These are phyloP conservation scores for Cabera pusaria DNA, from an alignment of 2,888 invertebrate genomes.

Conservation along the genomic window DNA sequence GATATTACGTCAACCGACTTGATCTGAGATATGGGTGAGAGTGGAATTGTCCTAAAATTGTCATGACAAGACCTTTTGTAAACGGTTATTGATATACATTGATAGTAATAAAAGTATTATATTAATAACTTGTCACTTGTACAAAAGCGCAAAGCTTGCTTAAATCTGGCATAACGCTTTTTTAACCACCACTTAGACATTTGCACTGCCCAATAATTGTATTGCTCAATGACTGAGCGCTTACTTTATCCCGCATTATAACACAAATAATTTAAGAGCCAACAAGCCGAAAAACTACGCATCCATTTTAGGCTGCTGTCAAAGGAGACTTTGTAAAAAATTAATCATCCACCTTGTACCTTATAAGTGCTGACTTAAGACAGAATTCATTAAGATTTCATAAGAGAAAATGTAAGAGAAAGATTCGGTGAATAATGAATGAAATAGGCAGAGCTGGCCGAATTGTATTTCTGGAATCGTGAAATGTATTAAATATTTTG, in stretches of 20 bases:
- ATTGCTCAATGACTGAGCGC: too few relatives aligned
- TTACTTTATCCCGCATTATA: neutral
- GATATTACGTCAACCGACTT: slow-evolving; percentile 24
- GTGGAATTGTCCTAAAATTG: too few relatives aligned
- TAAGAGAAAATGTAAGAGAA: slow-evolving; percentile 67
- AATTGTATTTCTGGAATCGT: neutral
- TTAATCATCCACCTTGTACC: slow-evolving; percentile 37
- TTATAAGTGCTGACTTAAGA: slow-evolving; percentile 52
- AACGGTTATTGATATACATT: too few relatives aligned
- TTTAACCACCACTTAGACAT: too few relatives aligned
- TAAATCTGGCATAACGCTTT: too few relatives aligned
- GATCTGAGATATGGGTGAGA: slow-evolving; percentile 3
- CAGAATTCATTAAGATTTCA: slow-evolving; percentile 69
- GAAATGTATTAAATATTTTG: too few relatives aligned
- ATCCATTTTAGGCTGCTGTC: slow-evolving; percentile 11
- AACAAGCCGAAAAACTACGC: slow-evolving; percentile 19
- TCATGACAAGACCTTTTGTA: too few relatives aligned
- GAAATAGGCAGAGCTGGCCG: slow-evolving; percentile 41
- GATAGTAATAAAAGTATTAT: too few relatives aligned
- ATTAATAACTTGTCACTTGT: too few relatives aligned
- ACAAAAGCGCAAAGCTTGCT: too few relatives aligned
- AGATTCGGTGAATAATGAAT: slow-evolving; percentile 69
- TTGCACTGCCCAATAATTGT: too few relatives aligned
- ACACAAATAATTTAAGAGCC: slow-evolving; percentile 11
- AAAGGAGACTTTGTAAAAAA: slow-evolving; percentile 34